Evolutionary conservation across 1,140 invertebrate species (phyloP).

Genomic region (Dinothrombium tinctorium): DNA sequence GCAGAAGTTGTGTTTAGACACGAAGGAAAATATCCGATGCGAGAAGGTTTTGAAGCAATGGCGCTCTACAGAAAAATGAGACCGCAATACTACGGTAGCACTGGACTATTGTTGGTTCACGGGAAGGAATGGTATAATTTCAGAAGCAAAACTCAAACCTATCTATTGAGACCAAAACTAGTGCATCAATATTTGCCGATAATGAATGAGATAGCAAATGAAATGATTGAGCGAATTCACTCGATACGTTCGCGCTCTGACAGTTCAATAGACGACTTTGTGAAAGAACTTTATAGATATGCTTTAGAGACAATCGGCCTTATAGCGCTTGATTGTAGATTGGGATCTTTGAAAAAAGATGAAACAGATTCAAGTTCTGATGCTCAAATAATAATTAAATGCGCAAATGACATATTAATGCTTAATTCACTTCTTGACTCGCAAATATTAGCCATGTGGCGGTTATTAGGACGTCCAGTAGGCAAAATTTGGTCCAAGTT

Average conservation of each 20-base stretch:
- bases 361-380: neutral
- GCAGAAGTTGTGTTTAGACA: conserved; percentile 22
- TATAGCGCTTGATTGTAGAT: neutral
- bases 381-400: too few species aligned
- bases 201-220: conserved; percentile 34
- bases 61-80: conserved; percentile 45
- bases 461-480: neutral
- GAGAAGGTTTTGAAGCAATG: conserved; percentile 53
- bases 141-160: conserved; percentile 40
- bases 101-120: conserved; percentile 60
- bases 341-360: neutral
- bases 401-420: neutral
- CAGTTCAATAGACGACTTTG: conserved; percentile 17
- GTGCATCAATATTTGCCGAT: conserved; percentile 35
- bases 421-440: neutral
- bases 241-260: neutral
- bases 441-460: conserved; percentile 12
- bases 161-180: conserved; percentile 40
- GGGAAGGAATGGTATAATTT: conserved; percentile 55
- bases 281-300: conserved; percentile 15
- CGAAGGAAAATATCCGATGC: conserved; percentile 37
- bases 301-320: conserved; percentile 15
- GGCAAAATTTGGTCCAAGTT: neutral
- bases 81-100: conserved; percentile 44
- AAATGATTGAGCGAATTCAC: conserved; percentile 29